Evolutionary conservation across 2,113 vertebrate species (phyloP).

Genomic region (Aphelocoma coerulescens): DNA sequence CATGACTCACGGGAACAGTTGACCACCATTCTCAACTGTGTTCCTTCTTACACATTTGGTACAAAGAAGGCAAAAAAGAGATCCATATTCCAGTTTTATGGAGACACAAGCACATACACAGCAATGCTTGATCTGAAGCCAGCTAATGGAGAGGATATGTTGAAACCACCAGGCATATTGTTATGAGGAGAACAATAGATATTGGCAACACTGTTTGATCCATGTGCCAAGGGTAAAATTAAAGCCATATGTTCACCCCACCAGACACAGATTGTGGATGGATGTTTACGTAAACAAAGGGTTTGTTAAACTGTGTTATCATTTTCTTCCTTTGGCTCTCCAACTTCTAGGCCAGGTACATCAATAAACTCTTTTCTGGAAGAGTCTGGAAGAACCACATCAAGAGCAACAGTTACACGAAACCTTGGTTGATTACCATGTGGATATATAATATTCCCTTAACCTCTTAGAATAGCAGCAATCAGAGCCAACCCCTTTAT

Average conservation of each 20-base stretch:
- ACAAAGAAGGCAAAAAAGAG: conserved; percentile 12
- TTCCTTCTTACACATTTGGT: conserved; percentile 53
- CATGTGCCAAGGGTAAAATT: conserved; percentile 74
- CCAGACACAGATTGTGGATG: conserved; percentile 64
- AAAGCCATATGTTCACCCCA: conserved; percentile 68
- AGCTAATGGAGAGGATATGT: conserved; percentile 66
- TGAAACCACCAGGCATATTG: conserved; percentile 74
- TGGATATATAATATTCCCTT: conserved; percentile 9
- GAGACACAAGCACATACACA: conserved; percentile 66
- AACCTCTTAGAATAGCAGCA: conserved; percentile 40
- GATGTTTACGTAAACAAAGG: conserved; percentile 64
- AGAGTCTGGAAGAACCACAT: conserved; percentile 10
- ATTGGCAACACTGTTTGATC: conserved; percentile 75
- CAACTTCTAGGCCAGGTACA: conserved; percentile 46
- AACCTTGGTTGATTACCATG: conserved; percentile 11
- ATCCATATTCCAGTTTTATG: conserved; percentile 54
- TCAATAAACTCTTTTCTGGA: conserved; percentile 16
- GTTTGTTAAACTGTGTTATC: conserved; percentile 35
- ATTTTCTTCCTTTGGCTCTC: conserved; percentile 21
- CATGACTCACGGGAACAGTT: conserved; percentile 5
- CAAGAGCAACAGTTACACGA: neutral
- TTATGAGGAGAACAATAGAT: conserved; percentile 76
- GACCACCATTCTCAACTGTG: conserved; percentile 36
- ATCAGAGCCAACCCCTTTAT: neutral
- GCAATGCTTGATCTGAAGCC: conserved; percentile 67